These are phyloP conservation scores for Theocolax elegans DNA, from an alignment of 1,140 invertebrate species.

Conservation along the genomic window DNA sequence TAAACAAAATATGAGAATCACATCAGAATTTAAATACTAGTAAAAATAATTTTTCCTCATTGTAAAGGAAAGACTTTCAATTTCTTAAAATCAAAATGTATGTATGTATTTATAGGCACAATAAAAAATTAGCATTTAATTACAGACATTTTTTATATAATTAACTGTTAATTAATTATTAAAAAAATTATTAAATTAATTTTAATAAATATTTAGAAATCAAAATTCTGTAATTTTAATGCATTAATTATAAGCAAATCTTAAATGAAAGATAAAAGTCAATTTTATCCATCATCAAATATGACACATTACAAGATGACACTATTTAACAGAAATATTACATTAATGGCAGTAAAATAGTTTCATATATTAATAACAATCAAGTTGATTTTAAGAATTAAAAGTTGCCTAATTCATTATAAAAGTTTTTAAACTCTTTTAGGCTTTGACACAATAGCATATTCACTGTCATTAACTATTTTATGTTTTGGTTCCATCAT, in stretches of 20 bases:
- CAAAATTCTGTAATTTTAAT: too few species aligned
- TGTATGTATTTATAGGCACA: background rate
- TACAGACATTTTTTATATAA: too few species aligned
- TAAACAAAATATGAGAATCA: conserved; percentile 40
- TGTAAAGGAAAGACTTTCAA: conserved; percentile 20
- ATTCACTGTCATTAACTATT: conserved; percentile 80
- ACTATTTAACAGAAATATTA: conserved; percentile 1
- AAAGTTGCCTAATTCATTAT: conserved; percentile 12
- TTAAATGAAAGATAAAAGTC: too few species aligned
- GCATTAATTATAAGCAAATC: too few species aligned
- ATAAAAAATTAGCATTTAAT: too few species aligned
- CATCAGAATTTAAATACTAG: conserved; percentile 32
- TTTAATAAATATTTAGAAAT: too few species aligned
- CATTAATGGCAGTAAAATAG: conserved; percentile 2
- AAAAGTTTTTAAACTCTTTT: conserved; percentile 74
- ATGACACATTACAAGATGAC: conserved; percentile 11
- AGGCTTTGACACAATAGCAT: conserved; percentile 83
- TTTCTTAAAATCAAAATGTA: conserved; percentile 36
- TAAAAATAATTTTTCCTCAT: conserved; percentile 25
- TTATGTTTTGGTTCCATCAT: conserved; percentile 72
- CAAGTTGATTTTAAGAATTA: conserved; percentile 30
- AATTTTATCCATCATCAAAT: background rate
- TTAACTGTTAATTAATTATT: too few species aligned
- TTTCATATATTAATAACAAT: background rate
- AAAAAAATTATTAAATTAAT: too few species aligned